phyloP scores from a whole-genome alignment of 2,797 vertebrate species.

The Mormyrus hasselquistii region DNA sequence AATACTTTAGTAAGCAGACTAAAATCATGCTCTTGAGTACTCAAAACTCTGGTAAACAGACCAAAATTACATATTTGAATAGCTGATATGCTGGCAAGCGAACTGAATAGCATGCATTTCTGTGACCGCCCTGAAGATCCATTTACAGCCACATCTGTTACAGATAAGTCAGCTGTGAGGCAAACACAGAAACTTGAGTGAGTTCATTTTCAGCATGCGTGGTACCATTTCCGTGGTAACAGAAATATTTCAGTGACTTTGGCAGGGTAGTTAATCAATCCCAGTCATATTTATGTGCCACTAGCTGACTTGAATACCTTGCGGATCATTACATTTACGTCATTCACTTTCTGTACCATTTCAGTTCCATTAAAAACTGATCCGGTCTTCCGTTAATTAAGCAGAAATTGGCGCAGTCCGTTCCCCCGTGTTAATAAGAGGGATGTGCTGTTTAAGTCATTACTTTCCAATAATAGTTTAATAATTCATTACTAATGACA shows the following conservation, averaged over 20 bases:
- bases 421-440: slow-evolving; percentile 35
- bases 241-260: slow-evolving; percentile 18
- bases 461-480: slow-evolving; percentile 43
- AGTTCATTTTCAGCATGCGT: neutral
- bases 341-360: slow-evolving; percentile 33
- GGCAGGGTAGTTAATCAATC: slow-evolving; percentile 32
- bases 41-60: neutral
- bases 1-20: neutral
- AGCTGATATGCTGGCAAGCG: neutral
- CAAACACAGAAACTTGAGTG: neutral
- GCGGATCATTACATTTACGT: slow-evolving; percentile 34
- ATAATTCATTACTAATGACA: slow-evolving; percentile 42
- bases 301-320: slow-evolving; percentile 23
- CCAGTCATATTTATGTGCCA: slow-evolving; percentile 28
- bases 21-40: neutral
- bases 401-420: slow-evolving; percentile 33
- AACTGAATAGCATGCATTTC: neutral
- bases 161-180: neutral
- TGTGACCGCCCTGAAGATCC: neutral
- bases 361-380: slow-evolving; percentile 37
- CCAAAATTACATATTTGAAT: neutral
- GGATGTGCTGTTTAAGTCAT: slow-evolving; percentile 39
- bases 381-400: slow-evolving; percentile 39
- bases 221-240: neutral
- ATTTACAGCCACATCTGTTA: neutral